Conservation (phyloP, 2,797 vertebrate species). For the Brachyalestes nurse region DNA sequence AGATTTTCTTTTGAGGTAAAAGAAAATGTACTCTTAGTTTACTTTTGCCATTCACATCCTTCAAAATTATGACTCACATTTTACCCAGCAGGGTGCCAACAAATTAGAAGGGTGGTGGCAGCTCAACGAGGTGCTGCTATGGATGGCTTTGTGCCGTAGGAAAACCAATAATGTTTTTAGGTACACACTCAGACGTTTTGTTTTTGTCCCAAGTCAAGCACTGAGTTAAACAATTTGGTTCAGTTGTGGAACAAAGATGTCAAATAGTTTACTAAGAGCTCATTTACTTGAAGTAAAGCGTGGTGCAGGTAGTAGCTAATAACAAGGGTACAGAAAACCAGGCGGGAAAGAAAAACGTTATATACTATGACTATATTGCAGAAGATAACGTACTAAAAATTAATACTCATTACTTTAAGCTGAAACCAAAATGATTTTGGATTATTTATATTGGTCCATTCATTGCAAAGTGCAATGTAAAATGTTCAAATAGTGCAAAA, state of each 20-base stretch:
- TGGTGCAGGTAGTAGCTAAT: slow-evolving; percentile 42
- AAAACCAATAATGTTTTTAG: slow-evolving; percentile 50
- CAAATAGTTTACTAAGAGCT: slow-evolving; percentile 72
- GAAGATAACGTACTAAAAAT: too few species aligned
- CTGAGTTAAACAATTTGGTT: slow-evolving; percentile 69
- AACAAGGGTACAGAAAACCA: too few species aligned
- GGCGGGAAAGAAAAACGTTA: too few species aligned
- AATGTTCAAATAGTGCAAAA: too few species aligned
- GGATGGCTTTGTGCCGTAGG: slow-evolving; percentile 46
- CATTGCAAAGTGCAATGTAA: too few species aligned
- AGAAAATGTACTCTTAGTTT: too few species aligned
- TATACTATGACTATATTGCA: too few species aligned
- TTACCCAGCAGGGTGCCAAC: slow-evolving; percentile 46
- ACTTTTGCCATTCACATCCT: slow-evolving; percentile 52
- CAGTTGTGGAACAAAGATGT: slow-evolving; percentile 65
- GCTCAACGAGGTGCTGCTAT: slow-evolving; percentile 43
- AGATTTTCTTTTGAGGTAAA: too few species aligned
- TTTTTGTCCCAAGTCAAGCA: slow-evolving; percentile 70
- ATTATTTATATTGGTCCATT: too few species aligned
- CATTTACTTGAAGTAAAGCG: slow-evolving; percentile 60
- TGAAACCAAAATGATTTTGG: too few species aligned
- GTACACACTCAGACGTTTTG: slow-evolving; percentile 65
- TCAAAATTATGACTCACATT: slow-evolving; percentile 52
- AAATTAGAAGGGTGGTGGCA: slow-evolving; percentile 41
- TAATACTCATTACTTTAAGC: too few species aligned